Evolutionary conservation across 2,888 invertebrate genomes (phyloP).

Genomic region (Celastrina argiolus): DNA sequence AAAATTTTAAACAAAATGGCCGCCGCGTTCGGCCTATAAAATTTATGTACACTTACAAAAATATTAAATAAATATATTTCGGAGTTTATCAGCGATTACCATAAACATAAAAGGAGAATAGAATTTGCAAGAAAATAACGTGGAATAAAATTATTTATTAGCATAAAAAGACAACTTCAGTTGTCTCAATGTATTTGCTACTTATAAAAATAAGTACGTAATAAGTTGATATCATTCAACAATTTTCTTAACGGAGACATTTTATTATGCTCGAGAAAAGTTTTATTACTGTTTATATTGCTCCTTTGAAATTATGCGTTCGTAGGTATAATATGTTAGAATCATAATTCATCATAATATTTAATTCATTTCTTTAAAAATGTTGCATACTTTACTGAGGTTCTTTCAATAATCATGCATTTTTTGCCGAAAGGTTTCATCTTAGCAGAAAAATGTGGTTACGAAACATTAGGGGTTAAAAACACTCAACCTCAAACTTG

Average conservation of each 20-base stretch:
- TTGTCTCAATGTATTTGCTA: background rate
- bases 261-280: background rate
- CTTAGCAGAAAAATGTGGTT: no score
- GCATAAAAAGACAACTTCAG: background rate
- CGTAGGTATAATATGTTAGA: background rate
- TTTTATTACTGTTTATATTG: conserved; percentile 7
- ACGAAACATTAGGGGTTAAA: no score
- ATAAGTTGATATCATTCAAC: conserved; percentile 2
- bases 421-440: no score
- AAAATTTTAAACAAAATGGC: no score
- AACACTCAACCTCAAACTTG: no score
- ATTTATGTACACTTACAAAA: background rate
- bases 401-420: no score
- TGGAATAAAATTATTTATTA: conserved; percentile 3
- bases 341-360: background rate
- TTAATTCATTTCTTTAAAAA: background rate
- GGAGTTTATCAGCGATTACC: background rate
- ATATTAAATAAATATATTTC: background rate
- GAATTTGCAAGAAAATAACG: background rate
- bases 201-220: background rate
- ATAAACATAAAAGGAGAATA: background rate
- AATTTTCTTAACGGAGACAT: background rate
- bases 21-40: background rate
- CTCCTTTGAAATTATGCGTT: conserved; percentile 1
- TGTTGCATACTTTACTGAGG: no score